Base-by-base conservation (phyloP, 2,888 invertebrate species). In the Scaptomyza tumidula region DNA sequence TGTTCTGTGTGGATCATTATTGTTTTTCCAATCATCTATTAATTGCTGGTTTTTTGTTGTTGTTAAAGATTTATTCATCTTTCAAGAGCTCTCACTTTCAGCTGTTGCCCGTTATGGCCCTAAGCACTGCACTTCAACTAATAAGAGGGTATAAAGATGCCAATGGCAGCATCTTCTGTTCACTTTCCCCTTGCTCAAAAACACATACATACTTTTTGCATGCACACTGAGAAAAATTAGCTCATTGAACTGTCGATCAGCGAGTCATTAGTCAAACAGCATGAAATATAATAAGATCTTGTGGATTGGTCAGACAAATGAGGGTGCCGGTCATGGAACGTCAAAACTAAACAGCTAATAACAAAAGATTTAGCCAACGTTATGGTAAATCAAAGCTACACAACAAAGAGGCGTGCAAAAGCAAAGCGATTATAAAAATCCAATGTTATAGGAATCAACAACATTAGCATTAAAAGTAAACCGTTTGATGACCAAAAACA, bases 241-340 rank as follows among this genome's bases (percentile, higher is more conserved):
- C 83, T 83, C 88, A 77, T 79, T 86, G 77, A 88, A 75, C 88
- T 79, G 81, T 77, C 84, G 77, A 88, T 70, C 72, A 70, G 63
- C 67, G 61, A 68, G 61, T 86, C 88, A 85, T 85, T 84, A 88
- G 85, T 84, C 70, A 80, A 77, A 68, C 77, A 64, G 72, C 55
- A 35, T 39, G 37, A 43, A 46, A 43, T 31, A 24, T 16, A 16
- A 41, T 9, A 39, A 55, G 64, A 56, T 45, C 33, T 44, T 65
- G 58, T 39, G 59, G 41, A 61, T 31, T 58, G 67, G 65, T 44
- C 60, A 52, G 58, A 65, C 59, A 67, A 62, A 72, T 77, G 80
- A 65, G 73, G 59, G 72, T 65, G 70, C 60, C 64, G 54, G 61
- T 49, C 63, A 50, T 55, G 55, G 27, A 63, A 53, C 50, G 73